Percentiles rank a stretch among this genome's conserved stretches.
Evolutionary conservation across 2,888 invertebrate genomes (phyloP).

Genomic region (Heliconius charithonia): DNA sequence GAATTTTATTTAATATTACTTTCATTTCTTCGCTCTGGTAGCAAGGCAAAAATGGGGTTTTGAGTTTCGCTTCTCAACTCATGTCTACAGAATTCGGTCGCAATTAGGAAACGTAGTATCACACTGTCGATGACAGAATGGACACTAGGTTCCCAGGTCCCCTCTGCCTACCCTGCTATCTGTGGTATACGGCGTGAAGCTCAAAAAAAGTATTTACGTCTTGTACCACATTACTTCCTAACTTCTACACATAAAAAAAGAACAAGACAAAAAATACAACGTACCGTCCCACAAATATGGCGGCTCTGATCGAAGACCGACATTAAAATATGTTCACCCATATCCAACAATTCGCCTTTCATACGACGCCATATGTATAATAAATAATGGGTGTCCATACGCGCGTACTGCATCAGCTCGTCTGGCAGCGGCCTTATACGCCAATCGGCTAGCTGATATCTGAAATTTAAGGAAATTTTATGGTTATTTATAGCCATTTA

Average conservation of each 20-base stretch:
- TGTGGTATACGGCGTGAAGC: too few species aligned
- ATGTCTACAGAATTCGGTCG: too few species aligned
- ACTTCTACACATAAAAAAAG: not conserved
- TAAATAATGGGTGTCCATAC: conserved; percentile 97
- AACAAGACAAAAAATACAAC: conserved; percentile 34
- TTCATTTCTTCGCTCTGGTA: too few species aligned
- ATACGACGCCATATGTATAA: conserved; percentile 93
- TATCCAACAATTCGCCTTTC: conserved; percentile 87
- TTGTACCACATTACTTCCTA: too few species aligned
- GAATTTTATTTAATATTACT: too few species aligned
- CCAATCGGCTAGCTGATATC: conserved; percentile 97
- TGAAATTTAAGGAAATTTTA: conserved; percentile 41
- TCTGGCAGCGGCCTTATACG: conserved; percentile 93
- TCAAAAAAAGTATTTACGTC: too few species aligned
- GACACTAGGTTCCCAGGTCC: too few species aligned
- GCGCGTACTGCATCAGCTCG: conserved; percentile 92
- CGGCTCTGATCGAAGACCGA: conserved; percentile 90
- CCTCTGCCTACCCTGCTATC: too few species aligned
- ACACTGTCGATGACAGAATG: too few species aligned
- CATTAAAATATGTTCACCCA: conserved; percentile 84
- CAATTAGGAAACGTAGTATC: too few species aligned
- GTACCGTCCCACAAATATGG: conserved; percentile 84
- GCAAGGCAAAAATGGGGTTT: too few species aligned
- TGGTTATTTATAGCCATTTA: not conserved
- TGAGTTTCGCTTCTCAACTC: too few species aligned